Conservation (phyloP, 2,113 vertebrate species). For the Tupaia tana region DNA sequence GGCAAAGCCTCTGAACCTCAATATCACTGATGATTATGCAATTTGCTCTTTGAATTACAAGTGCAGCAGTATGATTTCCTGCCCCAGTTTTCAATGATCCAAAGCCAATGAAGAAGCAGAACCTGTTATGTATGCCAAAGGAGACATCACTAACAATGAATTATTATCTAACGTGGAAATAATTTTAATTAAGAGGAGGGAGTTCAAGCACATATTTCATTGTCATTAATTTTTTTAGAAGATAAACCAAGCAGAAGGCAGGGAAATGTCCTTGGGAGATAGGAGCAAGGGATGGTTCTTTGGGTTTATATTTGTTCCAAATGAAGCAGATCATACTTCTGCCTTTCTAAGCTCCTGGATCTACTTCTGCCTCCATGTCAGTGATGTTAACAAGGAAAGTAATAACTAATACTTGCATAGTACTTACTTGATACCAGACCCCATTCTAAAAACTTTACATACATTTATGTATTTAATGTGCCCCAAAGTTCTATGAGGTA, state of each 20-base stretch:
- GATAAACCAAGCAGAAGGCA: conserved; percentile 46
- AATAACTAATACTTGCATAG: background rate
- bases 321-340: background rate
- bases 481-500: background rate
- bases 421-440: background rate
- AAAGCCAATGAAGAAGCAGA: conserved; percentile 52
- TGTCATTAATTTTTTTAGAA: conserved; percentile 53
- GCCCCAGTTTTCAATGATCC: background rate
- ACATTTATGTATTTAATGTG: conserved; percentile 11
- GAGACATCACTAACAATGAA: conserved; percentile 14
- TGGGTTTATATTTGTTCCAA: conserved; percentile 10
- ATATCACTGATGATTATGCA: background rate
- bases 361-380: background rate
- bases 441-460: background rate
- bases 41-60: conserved; percentile 36
- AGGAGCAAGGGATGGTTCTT: background rate
- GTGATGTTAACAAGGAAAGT: background rate
- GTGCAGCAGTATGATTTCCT: background rate
- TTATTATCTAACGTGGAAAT: conserved; percentile 43
- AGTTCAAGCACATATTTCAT: background rate
- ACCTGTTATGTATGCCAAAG: conserved; percentile 17
- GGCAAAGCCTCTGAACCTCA: background rate
- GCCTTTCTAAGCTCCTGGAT: background rate
- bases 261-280: background rate
- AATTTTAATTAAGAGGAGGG: conserved; percentile 19